phyloP scores from a whole-genome alignment of 2,888 invertebrate species.

The Teinopalpus imperialis region DNA sequence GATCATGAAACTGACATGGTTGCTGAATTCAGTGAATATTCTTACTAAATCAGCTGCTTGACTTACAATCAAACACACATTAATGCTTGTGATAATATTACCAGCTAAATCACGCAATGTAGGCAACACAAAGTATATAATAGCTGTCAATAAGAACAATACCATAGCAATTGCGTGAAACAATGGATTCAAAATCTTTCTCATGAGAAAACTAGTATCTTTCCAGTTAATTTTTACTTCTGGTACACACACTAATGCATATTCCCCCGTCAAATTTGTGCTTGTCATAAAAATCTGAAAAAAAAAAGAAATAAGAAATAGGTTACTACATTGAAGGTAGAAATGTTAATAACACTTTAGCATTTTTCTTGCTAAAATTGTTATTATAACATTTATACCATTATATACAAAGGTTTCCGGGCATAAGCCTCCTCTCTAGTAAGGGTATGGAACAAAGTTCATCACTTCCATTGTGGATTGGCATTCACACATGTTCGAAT shows the following conservation, averaged over 20 bases:
- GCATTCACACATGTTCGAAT: no score
- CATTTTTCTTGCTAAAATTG: no score
- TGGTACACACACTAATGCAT: conserved; percentile 88
- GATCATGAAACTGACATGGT: conserved; percentile 89
- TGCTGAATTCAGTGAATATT: conserved; percentile 90
- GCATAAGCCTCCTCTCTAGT: no score
- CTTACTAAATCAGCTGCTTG: conserved; percentile 90
- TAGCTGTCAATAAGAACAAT: conserved; percentile 86
- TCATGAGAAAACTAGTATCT: conserved; percentile 87
- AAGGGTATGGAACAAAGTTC: no score
- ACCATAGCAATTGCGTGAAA: conserved; percentile 88
- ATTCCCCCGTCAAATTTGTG: conserved; percentile 82
- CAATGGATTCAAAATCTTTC: conserved; percentile 88
- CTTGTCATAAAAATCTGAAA: conserved; percentile 76
- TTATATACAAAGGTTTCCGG: no score
- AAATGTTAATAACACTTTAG: no score
- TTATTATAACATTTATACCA: no score
- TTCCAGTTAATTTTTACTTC: conserved; percentile 87
- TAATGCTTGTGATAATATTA: conserved; percentile 92
- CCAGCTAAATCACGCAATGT: conserved; percentile 91
- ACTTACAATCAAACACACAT: conserved; percentile 88
- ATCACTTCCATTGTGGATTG: no score
- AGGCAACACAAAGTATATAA: conserved; percentile 91
- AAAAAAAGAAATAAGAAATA: conserved; percentile 8
- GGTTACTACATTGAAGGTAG: no score